Evolutionary conservation across 2,113 vertebrate species (phyloP).

Genomic region (Erinaceus europaeus): DNA sequence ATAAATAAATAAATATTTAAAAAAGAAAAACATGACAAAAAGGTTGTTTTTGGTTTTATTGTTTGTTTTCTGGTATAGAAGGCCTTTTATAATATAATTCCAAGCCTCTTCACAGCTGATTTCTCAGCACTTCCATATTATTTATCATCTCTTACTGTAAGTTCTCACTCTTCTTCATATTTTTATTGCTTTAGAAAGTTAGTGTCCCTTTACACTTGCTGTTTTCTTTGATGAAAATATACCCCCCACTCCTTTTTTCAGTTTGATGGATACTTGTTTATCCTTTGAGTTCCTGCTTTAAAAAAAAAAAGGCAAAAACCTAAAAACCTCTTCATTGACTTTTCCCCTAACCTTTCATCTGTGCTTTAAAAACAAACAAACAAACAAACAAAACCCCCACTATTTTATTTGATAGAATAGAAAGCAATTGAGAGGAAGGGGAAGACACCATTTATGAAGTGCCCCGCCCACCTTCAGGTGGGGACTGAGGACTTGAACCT

Average conservation of each 20-base stretch:
- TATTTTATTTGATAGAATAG: too few species aligned
- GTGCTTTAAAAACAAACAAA: too few species aligned
- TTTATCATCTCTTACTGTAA: background rate
- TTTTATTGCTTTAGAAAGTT: background rate
- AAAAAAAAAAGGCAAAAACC: background rate
- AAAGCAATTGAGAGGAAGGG: too few species aligned
- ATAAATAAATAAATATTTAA: too few species aligned
- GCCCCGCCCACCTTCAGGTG: too few species aligned
- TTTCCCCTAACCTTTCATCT: background rate
- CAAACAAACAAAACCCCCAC: too few species aligned
- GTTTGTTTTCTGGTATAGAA: too few species aligned
- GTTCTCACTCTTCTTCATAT: background rate
- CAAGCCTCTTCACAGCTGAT: background rate
- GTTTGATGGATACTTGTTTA: background rate
- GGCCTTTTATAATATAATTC: background rate
- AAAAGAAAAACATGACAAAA: too few species aligned
- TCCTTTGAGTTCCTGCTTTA: background rate
- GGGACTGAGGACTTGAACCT: too few species aligned
- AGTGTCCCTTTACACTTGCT: background rate
- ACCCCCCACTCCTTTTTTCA: constrained; percentile 20
- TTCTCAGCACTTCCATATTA: background rate
- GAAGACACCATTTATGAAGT: too few species aligned
- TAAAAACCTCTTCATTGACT: background rate
- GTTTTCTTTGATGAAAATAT: background rate
- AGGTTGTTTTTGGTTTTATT: too few species aligned